Base-by-base conservation (phyloP, 2,113 vertebrate genomes). In the Coregonus clupeaformis region DNA sequence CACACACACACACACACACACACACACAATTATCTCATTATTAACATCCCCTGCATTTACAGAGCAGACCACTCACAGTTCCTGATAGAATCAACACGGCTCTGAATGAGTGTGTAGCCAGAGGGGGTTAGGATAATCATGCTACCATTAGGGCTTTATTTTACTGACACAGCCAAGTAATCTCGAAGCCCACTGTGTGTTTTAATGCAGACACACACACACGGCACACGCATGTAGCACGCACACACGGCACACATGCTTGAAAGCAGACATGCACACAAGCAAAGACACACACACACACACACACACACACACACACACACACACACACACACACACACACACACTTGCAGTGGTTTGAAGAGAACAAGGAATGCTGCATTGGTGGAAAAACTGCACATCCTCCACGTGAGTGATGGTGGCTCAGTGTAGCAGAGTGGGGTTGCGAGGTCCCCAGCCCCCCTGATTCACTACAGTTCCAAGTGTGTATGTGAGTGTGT, bases 31-130 rank as follows among this genome's bases (percentile, higher is more conserved):
- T 27, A 66, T 55, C 42, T 74, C 6, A 42, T 9, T 90, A 84
- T 82, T 86, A 88, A 74, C 57, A 25, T 7, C 64, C 72, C 60
- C 71, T 9, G 70, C 74, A 72, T 88, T 78, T 79, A 72, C 79
- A 81, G 71, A 77, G 62, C 30, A 52, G 71, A 77, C 60, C 36
- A 5, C 47, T 52, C 55, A 57, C 68, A 47, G 72, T 68, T 74
- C 66, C 69, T 73, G 67, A 74, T 80, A 30, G 22, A 80, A 67
- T 52, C 69, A 75, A 47, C 47, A 71, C 68, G 14, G 5, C 14
- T 63, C 77, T 72, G 24, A 27, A 27, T 64, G 42, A 49, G 69
- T 60, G 57, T 22, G 6, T 20, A 7, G 57, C n/a, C 57, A 22
- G 57, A 60, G 57, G 57, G 20, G n/a, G 18, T 59, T 20, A 20